Conservation (phyloP, 2,797 vertebrate genomes). For the Tympanoctomys barrerae region DNA sequence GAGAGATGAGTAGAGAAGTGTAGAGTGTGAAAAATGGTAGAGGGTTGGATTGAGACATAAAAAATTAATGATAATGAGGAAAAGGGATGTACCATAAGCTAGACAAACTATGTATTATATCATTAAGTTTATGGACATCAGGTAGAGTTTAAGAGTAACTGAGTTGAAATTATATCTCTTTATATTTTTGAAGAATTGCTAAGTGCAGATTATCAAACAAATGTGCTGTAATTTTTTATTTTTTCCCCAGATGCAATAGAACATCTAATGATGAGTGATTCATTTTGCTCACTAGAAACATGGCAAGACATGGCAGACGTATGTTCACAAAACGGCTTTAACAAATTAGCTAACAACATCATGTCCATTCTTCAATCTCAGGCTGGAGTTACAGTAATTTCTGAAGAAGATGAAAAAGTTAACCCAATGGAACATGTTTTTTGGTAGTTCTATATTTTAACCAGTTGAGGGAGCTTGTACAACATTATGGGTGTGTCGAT, state of each 20-base stretch:
- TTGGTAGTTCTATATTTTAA: constrained; percentile 83
- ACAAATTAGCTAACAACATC: constrained; percentile 84
- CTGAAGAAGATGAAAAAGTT: constrained; percentile 74
- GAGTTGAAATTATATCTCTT: constrained; percentile 31
- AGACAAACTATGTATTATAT: not conserved
- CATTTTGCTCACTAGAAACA: constrained; percentile 79
- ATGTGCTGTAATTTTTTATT: constrained; percentile 27
- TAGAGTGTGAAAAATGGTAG: not conserved
- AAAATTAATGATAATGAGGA: not conserved
- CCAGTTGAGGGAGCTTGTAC: constrained; percentile 86
- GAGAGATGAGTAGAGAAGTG: not conserved
- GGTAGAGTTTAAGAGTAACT: not conserved
- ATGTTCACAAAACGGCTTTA: constrained; percentile 84
- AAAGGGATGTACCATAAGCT: not conserved
- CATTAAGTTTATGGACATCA: not conserved
- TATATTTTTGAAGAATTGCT: constrained; percentile 37
- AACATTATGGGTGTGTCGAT: constrained; percentile 62
- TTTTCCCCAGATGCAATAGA: constrained; percentile 84
- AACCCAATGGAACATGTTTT: constrained; percentile 88
- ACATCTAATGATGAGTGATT: constrained; percentile 85
- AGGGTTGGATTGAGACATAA: not conserved
- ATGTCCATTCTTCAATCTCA: constrained; percentile 86
- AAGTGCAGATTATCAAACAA: constrained; percentile 37
- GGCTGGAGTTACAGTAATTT: constrained; percentile 84
- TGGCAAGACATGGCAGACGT: constrained; percentile 86